Conservation (phyloP, 1,140 invertebrate species). For the Aethina tumida region DNA sequence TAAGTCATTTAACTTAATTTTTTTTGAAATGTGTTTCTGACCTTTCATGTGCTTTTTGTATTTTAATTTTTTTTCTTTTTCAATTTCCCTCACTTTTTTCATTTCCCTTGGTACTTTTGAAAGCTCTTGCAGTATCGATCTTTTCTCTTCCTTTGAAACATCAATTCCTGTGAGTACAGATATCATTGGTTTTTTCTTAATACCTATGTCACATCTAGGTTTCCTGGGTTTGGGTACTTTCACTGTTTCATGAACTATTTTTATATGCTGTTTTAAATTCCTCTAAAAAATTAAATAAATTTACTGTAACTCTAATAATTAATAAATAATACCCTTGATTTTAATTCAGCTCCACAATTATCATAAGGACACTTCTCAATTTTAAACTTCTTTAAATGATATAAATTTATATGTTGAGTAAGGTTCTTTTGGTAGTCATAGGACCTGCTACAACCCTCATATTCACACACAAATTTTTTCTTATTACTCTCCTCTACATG, state of each 20-base stretch:
- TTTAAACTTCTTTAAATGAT: slow-evolving; percentile 14
- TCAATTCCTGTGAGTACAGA: too few species aligned
- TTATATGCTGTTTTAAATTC: slow-evolving; percentile 10
- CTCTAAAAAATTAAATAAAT: slow-evolving; percentile 11
- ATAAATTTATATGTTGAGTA: slow-evolving; percentile 11
- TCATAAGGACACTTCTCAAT: slow-evolving; percentile 8
- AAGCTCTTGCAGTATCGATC: too few species aligned
- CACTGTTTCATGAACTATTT: slow-evolving; percentile 4
- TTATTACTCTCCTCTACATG: slow-evolving; percentile 26
- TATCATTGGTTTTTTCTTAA: too few species aligned
- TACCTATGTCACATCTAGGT: too few species aligned
- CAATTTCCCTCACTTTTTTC: too few species aligned
- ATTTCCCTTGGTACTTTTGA: too few species aligned
- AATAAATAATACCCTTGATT: slow-evolving; percentile 8
- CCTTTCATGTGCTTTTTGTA: too few species aligned
- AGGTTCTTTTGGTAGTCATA: slow-evolving; percentile 20
- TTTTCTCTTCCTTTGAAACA: too few species aligned
- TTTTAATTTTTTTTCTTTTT: too few species aligned
- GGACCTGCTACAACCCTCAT: slow-evolving; percentile 33
- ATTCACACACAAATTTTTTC: slow-evolving; percentile 34
- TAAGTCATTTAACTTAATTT: too few species aligned
- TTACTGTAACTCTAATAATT: background rate
- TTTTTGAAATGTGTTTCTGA: too few species aligned
- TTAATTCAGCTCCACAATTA: slow-evolving; percentile 12
- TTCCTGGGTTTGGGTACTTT: slow-evolving; percentile 3